phyloP scores from a whole-genome alignment of 1,140 invertebrate species.

The Drosophila melanogaster region Release_6_plus_ISO1_MT NT_037436.4:2189501-2190000 shows the following conservation, averaged over 20 bases:
- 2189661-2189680: conserved; percentile 68
- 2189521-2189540: conserved; percentile 86
- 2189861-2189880: conserved; percentile 85
- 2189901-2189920: conserved; percentile 87
- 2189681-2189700: conserved; percentile 78
- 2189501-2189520: conserved; percentile 67
- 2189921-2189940: conserved; percentile 85
- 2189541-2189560: conserved; percentile 86
- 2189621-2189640: conserved; percentile 85
- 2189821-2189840: conserved; percentile 86
- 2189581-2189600: conserved; percentile 89
- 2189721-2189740: conserved; percentile 69
- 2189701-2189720: conserved; percentile 71
- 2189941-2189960: conserved; percentile 72
- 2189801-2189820: conserved; percentile 86
- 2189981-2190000: conserved; percentile 70
- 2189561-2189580: conserved; percentile 89
- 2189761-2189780: conserved; percentile 85
- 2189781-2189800: conserved; percentile 87
- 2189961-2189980: conserved; percentile 77
- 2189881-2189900: conserved; percentile 85
- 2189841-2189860: conserved; percentile 86
- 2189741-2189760: conserved; percentile 64
- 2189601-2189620: conserved; percentile 87
- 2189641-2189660: conserved; percentile 85